These are phyloP conservation scores for Porites cylindrica DNA, from an alignment of 92 coral and sea anemone genomes.

Conservation along the genomic window DNA sequence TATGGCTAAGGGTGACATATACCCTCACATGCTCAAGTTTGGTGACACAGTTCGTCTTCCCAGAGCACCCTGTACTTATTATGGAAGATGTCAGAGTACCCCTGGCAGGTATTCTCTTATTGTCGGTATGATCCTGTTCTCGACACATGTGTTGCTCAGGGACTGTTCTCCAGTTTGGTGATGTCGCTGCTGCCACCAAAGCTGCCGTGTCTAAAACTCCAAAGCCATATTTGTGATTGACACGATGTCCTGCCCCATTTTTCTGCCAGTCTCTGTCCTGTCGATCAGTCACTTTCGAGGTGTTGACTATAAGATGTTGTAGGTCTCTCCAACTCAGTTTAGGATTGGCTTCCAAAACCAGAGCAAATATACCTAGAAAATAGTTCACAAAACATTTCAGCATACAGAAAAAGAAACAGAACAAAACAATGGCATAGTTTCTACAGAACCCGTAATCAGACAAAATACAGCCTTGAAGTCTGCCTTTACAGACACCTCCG, in stretches of 20 bases:
- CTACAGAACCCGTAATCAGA: too few species aligned
- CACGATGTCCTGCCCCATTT: slow-evolving; percentile 90
- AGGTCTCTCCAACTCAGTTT: slow-evolving; percentile 95
- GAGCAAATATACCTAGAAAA: slow-evolving; percentile 92
- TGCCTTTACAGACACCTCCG: too few species aligned
- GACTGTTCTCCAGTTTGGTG: slow-evolving; percentile 84
- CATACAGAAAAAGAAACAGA: not conserved
- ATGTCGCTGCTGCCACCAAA: slow-evolving; percentile 76
- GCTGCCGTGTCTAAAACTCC: slow-evolving; percentile 96
- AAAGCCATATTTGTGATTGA: slow-evolving; percentile 97
- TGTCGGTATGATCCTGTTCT: slow-evolving; percentile 65
- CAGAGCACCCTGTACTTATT: slow-evolving; percentile 73
- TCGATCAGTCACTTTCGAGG: slow-evolving; percentile 85
- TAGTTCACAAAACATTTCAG: not conserved
- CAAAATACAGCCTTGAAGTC: too few species aligned
- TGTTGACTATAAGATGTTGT: slow-evolving; percentile 93
- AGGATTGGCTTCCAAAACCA: slow-evolving; percentile 96
- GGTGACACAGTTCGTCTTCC: slow-evolving; percentile 74
- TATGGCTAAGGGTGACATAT: slow-evolving; percentile 81
- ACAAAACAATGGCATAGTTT: not conserved
- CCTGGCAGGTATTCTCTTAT: slow-evolving; percentile 61
- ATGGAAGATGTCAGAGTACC: slow-evolving; percentile 73
- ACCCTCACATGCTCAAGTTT: slow-evolving; percentile 93
- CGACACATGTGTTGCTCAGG: slow-evolving; percentile 91
- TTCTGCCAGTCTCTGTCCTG: slow-evolving; percentile 82